Evolutionary conservation across 2,888 invertebrate species (phyloP).

Genomic region (Pomacea canaliculata): DNA sequence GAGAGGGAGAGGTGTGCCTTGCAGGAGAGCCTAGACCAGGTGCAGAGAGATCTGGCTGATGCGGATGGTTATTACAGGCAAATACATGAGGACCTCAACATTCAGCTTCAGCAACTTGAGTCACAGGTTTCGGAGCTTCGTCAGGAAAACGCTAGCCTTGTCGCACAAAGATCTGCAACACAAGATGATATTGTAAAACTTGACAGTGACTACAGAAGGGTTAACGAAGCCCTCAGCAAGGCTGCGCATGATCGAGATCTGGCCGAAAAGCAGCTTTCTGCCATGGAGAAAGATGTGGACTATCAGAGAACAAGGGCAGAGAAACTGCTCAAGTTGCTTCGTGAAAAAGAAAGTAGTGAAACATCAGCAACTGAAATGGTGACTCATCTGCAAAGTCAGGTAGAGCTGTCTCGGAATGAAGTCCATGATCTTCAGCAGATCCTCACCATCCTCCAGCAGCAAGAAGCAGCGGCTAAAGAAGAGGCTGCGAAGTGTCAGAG

Average conservation of each 20-base stretch:
- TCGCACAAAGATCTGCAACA: constrained; percentile 3
- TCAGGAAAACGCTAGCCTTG: constrained; percentile 6
- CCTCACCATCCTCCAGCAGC: constrained; percentile 4
- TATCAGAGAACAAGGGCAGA: constrained; percentile 23
- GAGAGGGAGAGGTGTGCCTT: constrained; percentile 9
- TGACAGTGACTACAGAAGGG: not conserved
- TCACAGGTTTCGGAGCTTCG: constrained; percentile 15
- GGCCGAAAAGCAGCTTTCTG: constrained; percentile 20
- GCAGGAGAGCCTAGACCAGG: constrained; percentile 16
- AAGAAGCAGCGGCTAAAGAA: constrained; percentile 9
- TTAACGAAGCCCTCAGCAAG: constrained; percentile 6
- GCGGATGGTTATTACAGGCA: constrained; percentile 19
- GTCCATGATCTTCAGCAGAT: constrained; percentile 11
- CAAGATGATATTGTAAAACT: constrained; percentile 13
- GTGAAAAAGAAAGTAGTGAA: constrained; percentile 22
- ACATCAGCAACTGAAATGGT: constrained; percentile 16
- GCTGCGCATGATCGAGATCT: constrained; percentile 21
- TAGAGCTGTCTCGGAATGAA: constrained; percentile 16
- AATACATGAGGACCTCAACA: constrained; percentile 18
- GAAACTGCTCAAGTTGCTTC: constrained; percentile 17
- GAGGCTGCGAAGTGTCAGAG: constrained; percentile 1
- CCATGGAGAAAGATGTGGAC: constrained; percentile 18
- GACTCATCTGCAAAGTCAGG: constrained; percentile 17
- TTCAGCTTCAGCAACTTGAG: constrained; percentile 20
- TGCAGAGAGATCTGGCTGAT: constrained; percentile 19